A percentile compares a stretch with the other conserved stretches of the same genome.
These are phyloP conservation scores for Peromyscus attwateri DNA, from an alignment of 2,797 vertebrate genomes.

Conservation along the genomic window DNA sequence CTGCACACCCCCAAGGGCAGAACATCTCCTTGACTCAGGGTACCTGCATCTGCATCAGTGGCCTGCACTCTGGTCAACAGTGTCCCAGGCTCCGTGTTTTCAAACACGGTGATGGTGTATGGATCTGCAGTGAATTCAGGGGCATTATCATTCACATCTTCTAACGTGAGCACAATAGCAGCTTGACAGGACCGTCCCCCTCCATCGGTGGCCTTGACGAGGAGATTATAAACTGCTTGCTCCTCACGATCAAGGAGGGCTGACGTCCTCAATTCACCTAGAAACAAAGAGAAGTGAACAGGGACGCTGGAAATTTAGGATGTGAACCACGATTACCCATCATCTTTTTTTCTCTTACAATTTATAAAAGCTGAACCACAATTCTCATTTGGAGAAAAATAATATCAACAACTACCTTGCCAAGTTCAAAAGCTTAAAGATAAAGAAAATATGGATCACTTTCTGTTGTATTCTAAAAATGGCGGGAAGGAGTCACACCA, in stretches of 20 bases:
- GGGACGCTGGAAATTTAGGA: background rate
- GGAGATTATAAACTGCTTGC: constrained; percentile 91
- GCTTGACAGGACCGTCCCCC: constrained; percentile 95
- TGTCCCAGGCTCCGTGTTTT: constrained; percentile 96
- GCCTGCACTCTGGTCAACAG: constrained; percentile 95
- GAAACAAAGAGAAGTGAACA: constrained; percentile 10
- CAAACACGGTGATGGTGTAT: constrained; percentile 95
- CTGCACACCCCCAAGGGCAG: rapidly evolving
- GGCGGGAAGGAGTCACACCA: too few relatives aligned
- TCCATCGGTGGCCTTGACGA: constrained; percentile 94
- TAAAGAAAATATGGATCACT: background rate
- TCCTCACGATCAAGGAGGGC: constrained; percentile 94
- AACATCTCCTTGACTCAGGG: background rate
- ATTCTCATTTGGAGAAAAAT: constrained; percentile 8
- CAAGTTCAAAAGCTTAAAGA: background rate
- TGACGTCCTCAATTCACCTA: constrained; percentile 96
- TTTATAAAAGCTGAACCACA: background rate
- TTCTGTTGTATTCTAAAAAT: background rate
- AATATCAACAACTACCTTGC: background rate
- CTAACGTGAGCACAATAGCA: constrained; percentile 91
- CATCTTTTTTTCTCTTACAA: background rate
- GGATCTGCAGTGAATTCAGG: constrained; percentile 94
- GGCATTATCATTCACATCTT: constrained; percentile 96
- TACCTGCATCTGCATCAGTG: constrained; percentile 94
- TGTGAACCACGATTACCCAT: background rate